Evolutionary conservation across 2,888 invertebrate species (phyloP).

Genomic region (Geotrupes spiniger): DNA sequence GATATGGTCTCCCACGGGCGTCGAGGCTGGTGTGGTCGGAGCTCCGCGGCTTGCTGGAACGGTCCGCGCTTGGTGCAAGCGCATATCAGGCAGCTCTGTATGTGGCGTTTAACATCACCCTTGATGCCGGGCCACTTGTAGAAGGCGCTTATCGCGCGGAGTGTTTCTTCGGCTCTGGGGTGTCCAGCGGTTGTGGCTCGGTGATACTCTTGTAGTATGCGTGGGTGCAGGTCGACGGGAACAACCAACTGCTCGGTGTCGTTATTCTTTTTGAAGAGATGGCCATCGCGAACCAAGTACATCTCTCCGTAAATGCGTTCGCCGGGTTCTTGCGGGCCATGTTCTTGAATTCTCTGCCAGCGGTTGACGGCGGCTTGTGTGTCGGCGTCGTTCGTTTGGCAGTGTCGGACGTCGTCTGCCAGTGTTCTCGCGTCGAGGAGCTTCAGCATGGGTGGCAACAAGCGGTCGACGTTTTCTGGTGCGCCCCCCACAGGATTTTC

Average conservation of each 20-base stretch:
- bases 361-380: neutral
- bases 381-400: neutral
- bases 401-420: too few species aligned
- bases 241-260: neutral
- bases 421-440: too few species aligned
- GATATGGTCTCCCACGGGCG: constrained; percentile 18
- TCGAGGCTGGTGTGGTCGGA: constrained; percentile 14
- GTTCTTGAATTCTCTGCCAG: neutral
- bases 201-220: constrained; percentile 7
- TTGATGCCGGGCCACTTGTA: constrained; percentile 10
- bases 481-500: neutral
- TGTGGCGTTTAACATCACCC: constrained; percentile 24
- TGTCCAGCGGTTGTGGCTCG: constrained; percentile 15
- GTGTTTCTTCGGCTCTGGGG: constrained; percentile 20
- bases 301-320: neutral
- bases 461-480: too few species aligned
- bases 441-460: too few species aligned
- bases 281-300: neutral
- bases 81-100: constrained; percentile 20
- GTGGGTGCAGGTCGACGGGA: neutral
- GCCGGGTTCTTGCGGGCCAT: neutral
- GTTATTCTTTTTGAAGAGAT: neutral
- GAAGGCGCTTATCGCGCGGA: constrained; percentile 4
- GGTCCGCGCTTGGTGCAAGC: constrained; percentile 14
- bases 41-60: constrained; percentile 9